A percentile compares a stretch with the other conserved stretches of the same genome.
Conservation (phyloP, 2,113 vertebrate genomes). For the Tragelaphus strepsiceros region DNA sequence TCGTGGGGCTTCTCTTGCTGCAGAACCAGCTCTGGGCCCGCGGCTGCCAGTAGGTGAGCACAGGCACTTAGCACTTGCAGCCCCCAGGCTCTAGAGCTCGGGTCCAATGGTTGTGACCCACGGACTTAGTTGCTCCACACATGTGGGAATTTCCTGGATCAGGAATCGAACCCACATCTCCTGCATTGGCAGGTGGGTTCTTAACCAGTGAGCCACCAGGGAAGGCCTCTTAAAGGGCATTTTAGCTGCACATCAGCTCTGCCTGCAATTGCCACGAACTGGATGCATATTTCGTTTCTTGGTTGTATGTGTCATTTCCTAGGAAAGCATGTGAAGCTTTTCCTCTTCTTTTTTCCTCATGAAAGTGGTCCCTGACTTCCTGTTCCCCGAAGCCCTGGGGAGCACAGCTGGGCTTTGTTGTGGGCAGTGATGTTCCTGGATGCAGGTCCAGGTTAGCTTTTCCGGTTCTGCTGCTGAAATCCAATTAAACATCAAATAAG, state of each 20-base stretch:
- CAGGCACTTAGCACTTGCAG: rapidly evolving
- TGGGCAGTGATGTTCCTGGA: rapidly evolving
- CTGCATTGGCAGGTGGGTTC: not conserved
- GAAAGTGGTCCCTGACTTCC: too few species aligned
- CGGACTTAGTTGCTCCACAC: not conserved
- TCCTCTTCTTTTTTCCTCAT: not conserved
- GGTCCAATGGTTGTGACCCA: not conserved
- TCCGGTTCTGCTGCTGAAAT: not conserved
- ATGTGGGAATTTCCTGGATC: not conserved
- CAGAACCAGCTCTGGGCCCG: rapidly evolving
- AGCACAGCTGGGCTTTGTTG: too few species aligned
- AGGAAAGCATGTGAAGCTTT: not conserved
- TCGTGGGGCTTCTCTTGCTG: rapidly evolving
- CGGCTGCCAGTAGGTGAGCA: rapidly evolving
- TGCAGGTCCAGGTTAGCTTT: not conserved
- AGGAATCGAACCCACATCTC: not conserved
- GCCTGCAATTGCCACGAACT: not conserved
- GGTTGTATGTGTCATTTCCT: not conserved
- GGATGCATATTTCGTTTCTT: not conserved
- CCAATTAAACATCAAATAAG: not conserved
- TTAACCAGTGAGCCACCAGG: not conserved
- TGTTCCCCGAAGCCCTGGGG: not conserved
- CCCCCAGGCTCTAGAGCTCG: not conserved
- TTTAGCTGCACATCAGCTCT: not conserved
- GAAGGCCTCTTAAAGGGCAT: not conserved